A percentile compares a stretch with the other conserved stretches of the same genome.
Evolutionary conservation across 2,888 invertebrate genomes (phyloP).

Genomic region (Harpalus rubripes): DNA sequence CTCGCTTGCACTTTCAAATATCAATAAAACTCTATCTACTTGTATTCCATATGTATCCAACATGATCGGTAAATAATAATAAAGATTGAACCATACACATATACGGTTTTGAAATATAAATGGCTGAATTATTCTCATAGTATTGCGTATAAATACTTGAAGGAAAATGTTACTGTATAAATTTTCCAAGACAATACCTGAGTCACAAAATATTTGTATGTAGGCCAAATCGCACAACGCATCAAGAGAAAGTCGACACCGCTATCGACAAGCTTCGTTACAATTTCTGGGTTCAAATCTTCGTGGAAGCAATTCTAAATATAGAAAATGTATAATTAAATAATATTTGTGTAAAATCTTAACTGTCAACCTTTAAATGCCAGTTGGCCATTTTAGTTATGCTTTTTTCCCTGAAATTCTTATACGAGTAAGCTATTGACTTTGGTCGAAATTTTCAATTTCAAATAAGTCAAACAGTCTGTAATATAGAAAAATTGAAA

Average conservation of each 20-base stretch:
- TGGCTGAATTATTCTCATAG: background rate
- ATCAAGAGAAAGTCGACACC: slow-evolving; percentile 15
- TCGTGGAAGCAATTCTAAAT: too few species aligned
- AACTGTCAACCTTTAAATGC: too few species aligned
- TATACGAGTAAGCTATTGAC: too few species aligned
- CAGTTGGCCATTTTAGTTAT: too few species aligned
- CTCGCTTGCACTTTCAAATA: slow-evolving; percentile 20
- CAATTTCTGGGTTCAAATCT: slow-evolving; percentile 15
- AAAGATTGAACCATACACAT: slow-evolving; percentile 3
- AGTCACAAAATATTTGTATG: slow-evolving; percentile 29
- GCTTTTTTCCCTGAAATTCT: too few species aligned
- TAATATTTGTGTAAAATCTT: too few species aligned
- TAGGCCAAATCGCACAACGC: slow-evolving; percentile 17
- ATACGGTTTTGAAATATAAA: background rate
- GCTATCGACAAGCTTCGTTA: background rate
- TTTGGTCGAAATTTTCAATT: too few species aligned
- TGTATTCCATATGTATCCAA: background rate
- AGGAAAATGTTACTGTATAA: background rate
- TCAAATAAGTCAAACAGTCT: too few species aligned
- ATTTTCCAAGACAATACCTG: slow-evolving; percentile 24
- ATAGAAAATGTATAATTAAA: too few species aligned
- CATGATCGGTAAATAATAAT: slow-evolving; percentile 9
- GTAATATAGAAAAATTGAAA: too few species aligned
- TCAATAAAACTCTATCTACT: slow-evolving; percentile 14
- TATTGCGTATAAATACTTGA: background rate